Percentiles rank a stretch among this genome's conserved stretches.
phyloP scores from a whole-genome alignment of 1,140 invertebrate genomes.

The Aphelenchoides fujianensis region DNA sequence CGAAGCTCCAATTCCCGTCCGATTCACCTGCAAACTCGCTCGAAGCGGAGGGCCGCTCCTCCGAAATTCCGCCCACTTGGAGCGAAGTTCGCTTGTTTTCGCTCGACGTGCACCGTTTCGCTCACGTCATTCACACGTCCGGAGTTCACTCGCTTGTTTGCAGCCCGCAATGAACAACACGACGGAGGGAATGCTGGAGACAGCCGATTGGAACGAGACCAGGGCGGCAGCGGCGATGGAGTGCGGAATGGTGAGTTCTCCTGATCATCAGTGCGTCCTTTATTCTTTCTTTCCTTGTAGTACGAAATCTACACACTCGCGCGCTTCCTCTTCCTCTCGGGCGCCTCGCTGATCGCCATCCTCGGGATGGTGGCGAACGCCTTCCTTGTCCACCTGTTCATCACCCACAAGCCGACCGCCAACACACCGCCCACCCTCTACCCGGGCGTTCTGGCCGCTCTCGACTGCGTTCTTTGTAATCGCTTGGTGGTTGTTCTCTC shows the following conservation, averaged over 20 bases:
- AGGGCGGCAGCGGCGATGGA: neutral
- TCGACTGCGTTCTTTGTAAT: too few relatives aligned
- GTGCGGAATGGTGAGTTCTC: neutral
- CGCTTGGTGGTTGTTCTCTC: too few relatives aligned
- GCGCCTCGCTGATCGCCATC: constrained; percentile 51
- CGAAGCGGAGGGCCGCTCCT: neutral
- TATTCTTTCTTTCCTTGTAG: too few relatives aligned
- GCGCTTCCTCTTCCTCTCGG: constrained; percentile 52
- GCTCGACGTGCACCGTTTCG: neutral
- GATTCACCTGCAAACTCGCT: too few relatives aligned
- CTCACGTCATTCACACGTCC: neutral
- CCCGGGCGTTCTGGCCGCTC: constrained; percentile 50
- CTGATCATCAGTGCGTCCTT: too few relatives aligned
- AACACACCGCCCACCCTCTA: constrained; percentile 59
- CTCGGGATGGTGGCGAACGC: constrained; percentile 47
- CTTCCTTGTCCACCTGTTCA: constrained; percentile 47
- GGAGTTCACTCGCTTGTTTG: neutral
- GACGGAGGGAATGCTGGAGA: neutral
- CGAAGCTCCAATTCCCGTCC: too few relatives aligned
- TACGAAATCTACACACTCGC: constrained; percentile 51
- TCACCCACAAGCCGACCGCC: constrained; percentile 31
- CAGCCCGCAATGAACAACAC: neutral
- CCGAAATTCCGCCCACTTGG: neutral
- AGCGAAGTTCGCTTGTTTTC: too few relatives aligned
- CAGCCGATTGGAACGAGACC: neutral